Evolutionary conservation across 2,113 vertebrate genomes (phyloP).

Genomic region (Fregata magnificens): DNA sequence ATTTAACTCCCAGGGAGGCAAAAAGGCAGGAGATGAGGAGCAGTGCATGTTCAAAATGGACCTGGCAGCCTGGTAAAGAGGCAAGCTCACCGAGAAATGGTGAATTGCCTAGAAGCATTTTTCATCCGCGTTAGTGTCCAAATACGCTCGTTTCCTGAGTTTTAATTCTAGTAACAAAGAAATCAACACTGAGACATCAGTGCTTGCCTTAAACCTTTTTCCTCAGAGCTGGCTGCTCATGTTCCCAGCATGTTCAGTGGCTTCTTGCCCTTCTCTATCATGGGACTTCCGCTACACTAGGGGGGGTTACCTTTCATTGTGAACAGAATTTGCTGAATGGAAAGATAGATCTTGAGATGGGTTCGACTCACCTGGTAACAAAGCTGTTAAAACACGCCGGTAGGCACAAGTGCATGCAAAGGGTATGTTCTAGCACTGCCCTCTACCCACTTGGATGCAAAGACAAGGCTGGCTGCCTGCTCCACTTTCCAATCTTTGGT

Average conservation of each 20-base stretch:
- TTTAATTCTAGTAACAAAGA: not conserved
- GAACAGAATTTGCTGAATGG: not conserved
- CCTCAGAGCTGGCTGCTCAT: not conserved
- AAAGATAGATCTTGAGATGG: not conserved
- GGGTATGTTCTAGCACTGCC: not conserved
- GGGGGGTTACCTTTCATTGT: rapidly evolving
- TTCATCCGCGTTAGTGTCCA: not conserved
- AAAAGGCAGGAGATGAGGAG: not conserved
- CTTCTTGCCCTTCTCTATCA: not conserved
- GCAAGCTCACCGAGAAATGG: not conserved
- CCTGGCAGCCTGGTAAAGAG: not conserved
- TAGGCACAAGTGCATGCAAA: not conserved
- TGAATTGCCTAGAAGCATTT: not conserved
- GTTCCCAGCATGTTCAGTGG: not conserved
- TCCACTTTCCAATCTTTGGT: not conserved
- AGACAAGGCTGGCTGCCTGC: not conserved
- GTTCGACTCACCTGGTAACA: not conserved
- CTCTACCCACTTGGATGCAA: not conserved
- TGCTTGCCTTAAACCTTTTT: not conserved
- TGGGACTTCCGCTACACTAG: not conserved
- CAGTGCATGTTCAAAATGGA: rapidly evolving
- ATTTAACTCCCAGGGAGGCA: not conserved
- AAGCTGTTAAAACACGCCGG: not conserved
- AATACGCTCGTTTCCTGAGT: not conserved
- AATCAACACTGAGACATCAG: not conserved